phyloP scores from a whole-genome alignment of 2,797 vertebrate species.

The Alosa sapidissima region DNA sequence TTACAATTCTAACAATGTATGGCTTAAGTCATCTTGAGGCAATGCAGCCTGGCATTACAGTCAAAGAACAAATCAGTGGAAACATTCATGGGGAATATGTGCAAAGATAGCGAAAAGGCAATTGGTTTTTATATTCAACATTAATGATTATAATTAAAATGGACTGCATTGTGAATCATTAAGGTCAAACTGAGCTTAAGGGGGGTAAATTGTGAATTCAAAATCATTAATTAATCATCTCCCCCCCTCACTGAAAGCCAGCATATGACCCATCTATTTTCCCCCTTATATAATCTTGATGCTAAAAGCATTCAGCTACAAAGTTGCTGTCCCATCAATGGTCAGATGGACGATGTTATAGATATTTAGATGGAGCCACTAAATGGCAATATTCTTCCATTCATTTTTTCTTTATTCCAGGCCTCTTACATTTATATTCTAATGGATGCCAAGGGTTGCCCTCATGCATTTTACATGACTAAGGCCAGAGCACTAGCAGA shows the following conservation, averaged over 20 bases:
- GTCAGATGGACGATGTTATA: conserved; percentile 44
- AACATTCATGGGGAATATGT: conserved; percentile 60
- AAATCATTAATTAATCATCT: conserved; percentile 62
- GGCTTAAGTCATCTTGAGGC: conserved; percentile 26
- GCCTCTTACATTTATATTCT: conserved; percentile 15
- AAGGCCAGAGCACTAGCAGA: conserved; percentile 26
- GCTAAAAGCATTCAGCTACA: conserved; percentile 3
- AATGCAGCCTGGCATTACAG: conserved; percentile 56
- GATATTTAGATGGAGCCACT: conserved; percentile 15
- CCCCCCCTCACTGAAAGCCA: conserved; percentile 18
- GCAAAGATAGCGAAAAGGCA: conserved; percentile 51
- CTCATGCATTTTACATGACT: conserved; percentile 50
- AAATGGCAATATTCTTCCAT: conserved; percentile 11
- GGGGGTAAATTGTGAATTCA: conserved; percentile 59
- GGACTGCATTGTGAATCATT: conserved; percentile 56
- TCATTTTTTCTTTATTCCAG: neutral
- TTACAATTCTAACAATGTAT: conserved; percentile 7
- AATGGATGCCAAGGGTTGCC: neutral
- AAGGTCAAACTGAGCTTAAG: conserved; percentile 68
- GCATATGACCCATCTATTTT: neutral
- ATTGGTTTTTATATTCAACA: conserved; percentile 58
- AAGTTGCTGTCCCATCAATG: neutral
- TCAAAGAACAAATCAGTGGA: conserved; percentile 61
- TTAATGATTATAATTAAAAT: conserved; percentile 76
- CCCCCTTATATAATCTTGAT: conserved; percentile 17